Evolutionary conservation across 2,797 vertebrate genomes (phyloP), one percentile per base, ranked within the genome.

Genomic region (Chromobotia macracanthus): DNA sequence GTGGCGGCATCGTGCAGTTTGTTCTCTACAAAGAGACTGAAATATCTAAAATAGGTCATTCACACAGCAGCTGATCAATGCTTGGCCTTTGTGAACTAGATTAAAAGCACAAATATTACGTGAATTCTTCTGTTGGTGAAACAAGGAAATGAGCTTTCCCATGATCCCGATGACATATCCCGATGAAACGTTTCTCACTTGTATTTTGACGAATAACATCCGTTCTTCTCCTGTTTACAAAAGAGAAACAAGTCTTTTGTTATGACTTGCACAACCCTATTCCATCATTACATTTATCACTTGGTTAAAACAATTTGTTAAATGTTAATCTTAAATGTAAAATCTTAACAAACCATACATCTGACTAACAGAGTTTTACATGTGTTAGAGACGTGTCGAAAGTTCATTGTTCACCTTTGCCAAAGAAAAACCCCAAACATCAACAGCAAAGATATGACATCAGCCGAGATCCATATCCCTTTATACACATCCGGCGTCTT

Each of bases 381-480:
- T 28, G 28, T 28, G 28, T 28, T 31, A 8, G 7, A 61, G 25
- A 61, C 9, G 15, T 31, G 28, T 19, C 18, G 1, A 69, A 15
- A 6, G 10, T 21, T 44, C 6, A 18, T 53, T 53, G n/a, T 91
- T 70, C 91, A 97, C 96, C 92, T 84, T 72, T 93, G 84, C 72
- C 93, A 82, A 56, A 95, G 0, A 84, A 91, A 97, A 73, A 95
- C 78, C 76, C 83, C 92, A 58, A 88, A 77, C 82, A 97, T 92
- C 48, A 92, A 77, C 75, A 96, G 65, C 72, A 93, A 8, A 5
- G 95, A 95, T n/a, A 84, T 23, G 0, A 90, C 84, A 64, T 98
- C 93, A 50, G 89, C 89, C 74, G 89, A 77, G 12, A 95, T 91
- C 96, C 97, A 99, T 77, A 90, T 92, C 66, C 89, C 87, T 64